These are phyloP conservation scores for Tipula lateralis DNA, from an alignment of 2,888 invertebrate species.

Conservation along the genomic window DNA sequence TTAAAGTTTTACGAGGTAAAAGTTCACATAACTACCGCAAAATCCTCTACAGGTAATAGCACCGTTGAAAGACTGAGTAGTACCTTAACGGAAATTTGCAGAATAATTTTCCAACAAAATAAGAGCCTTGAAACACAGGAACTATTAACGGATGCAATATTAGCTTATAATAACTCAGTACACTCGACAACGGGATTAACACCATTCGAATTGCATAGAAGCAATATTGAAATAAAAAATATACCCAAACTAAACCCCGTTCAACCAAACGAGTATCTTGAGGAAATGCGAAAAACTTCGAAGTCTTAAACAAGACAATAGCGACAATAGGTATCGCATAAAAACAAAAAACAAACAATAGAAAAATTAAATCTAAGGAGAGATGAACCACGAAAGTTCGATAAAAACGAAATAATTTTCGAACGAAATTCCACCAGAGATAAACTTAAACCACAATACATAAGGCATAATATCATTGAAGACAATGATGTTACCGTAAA, in stretches of 20 bases:
- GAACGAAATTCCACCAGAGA: background rate
- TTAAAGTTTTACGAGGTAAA: background rate
- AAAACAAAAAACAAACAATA: background rate
- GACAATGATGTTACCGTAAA: background rate
- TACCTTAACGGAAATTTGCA: background rate
- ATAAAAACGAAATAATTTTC: background rate
- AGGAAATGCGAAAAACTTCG: background rate
- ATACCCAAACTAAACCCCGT: background rate
- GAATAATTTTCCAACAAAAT: conserved; percentile 13
- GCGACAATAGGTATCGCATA: background rate
- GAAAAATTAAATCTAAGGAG: background rate
- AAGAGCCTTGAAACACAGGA: background rate
- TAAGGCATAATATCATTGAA: background rate
- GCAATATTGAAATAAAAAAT: background rate
- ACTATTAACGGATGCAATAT: background rate
- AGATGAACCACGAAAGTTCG: background rate
- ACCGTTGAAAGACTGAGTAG: background rate
- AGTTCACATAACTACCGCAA: background rate
- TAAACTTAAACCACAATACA: background rate
- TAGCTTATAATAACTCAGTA: background rate
- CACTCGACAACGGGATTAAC: background rate
- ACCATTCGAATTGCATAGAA: background rate
- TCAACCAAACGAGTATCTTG: background rate
- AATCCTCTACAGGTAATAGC: background rate
- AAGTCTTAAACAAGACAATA: background rate